These are phyloP conservation scores for Hemistola chrysoprasaria DNA, from an alignment of 2,888 invertebrate species.

Conservation along the genomic window DNA sequence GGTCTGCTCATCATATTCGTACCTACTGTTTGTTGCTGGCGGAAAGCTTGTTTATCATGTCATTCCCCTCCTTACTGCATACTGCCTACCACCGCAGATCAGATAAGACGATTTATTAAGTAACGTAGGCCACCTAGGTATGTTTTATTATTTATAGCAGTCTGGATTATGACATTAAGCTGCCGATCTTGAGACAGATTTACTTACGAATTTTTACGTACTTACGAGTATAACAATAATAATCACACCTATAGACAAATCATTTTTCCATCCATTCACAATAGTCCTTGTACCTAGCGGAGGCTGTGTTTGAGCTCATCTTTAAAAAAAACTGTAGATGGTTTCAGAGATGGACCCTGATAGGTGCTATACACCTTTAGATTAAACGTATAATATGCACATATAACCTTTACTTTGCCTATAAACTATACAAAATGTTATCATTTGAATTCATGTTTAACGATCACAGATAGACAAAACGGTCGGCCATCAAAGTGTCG, in stretches of 20 bases:
- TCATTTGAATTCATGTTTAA: conserved; percentile 36
- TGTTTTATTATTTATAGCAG: conserved; percentile 12
- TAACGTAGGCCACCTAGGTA: conserved; percentile 22
- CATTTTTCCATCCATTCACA: too few species aligned
- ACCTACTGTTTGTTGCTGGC: conserved; percentile 42
- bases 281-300: too few species aligned
- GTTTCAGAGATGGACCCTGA: too few species aligned
- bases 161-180: conserved; percentile 17
- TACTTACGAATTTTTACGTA: too few species aligned
- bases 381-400: too few species aligned
- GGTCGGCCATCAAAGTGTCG: conserved; percentile 61
- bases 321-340: too few species aligned
- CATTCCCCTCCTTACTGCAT: conserved; percentile 40
- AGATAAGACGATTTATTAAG: conserved; percentile 45
- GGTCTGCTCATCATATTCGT: conserved; percentile 60
- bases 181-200: background rate
- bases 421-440: too few species aligned
- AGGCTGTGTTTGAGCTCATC: too few species aligned
- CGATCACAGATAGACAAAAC: conserved; percentile 59
- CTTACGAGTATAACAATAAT: too few species aligned
- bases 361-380: too few species aligned
- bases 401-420: too few species aligned
- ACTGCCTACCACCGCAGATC: conserved; percentile 41
- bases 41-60: conserved; percentile 49
- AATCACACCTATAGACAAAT: too few species aligned